Evolutionary conservation across 2,797 vertebrate genomes (phyloP), one percentile per base, ranked within the genome.

Genomic region (Enteromius thamalakanensis): DNA sequence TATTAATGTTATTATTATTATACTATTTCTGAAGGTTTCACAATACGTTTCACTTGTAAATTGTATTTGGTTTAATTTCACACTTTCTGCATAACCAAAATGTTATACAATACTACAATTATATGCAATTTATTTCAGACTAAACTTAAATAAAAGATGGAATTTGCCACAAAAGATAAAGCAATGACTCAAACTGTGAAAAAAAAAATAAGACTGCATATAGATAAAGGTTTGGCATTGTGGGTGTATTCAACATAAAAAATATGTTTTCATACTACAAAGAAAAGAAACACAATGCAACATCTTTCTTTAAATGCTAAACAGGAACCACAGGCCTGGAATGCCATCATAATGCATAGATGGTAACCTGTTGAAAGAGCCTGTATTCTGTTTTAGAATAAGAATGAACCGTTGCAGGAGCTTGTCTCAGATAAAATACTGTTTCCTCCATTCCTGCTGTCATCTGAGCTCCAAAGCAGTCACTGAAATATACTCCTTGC

Each of bases 401-500:
- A 69, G 62, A 84, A 69, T 76, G 67, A 62, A 62, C 26, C 19
- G 1, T 21, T 2, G 40, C 60, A 70, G 29, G 51, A 67, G 42
- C 65, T 80, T 62, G 64, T 58, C 71, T 64, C 47, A 76, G 82
- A 84, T 80, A 83, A 84, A 86, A 84, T 80, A 64, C 37, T 58
- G 55, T 47, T 65, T 81, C 79, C 51, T 64, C 37, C 53, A 80
- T 29, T 65, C 29, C 65, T 76, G 53, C 81, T 87, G 79, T 83
- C 81, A 85, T 29, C 42, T 37, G 65, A 84, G 80, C 69, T 74
- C 65, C 11, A 71, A 78, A 68, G 40, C 47, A 67, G 21, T 62
- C 58, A 11, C 26, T 90, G 86, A 92, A 86, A 82, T 89, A 91
- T 86, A 70, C 62, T 67, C 70, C 83, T 87, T 23, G 77, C 85